Evolutionary conservation across 2,113 vertebrate genomes (phyloP).

Genomic region (Macquaria australasica): DNA sequence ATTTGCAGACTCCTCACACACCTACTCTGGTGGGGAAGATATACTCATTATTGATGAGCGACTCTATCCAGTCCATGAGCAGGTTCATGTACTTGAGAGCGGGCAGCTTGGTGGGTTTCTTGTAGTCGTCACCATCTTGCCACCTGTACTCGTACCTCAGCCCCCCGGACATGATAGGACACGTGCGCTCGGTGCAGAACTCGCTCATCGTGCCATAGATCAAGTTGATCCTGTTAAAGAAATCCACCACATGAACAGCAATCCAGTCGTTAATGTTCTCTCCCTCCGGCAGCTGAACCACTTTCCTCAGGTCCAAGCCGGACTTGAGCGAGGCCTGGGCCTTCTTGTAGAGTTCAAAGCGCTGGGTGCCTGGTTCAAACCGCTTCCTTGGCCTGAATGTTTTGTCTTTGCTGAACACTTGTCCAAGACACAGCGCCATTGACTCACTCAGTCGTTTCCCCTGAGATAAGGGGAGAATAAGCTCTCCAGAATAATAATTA

Average conservation of each 20-base stretch:
- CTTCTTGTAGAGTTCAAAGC: conserved; percentile 97
- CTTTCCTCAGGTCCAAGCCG: conserved; percentile 92
- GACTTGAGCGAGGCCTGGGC: conserved; percentile 97
- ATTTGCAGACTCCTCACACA: conserved; percentile 80
- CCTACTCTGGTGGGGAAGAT: conserved; percentile 97
- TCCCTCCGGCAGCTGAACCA: conserved; percentile 93
- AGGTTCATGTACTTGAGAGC: conserved; percentile 95
- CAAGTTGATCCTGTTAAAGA: conserved; percentile 98
- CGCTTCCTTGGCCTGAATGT: conserved; percentile 95
- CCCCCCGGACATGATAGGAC: conserved; percentile 96
- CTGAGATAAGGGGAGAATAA: conserved; percentile 47
- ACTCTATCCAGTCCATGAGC: conserved; percentile 98
- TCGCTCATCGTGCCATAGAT: conserved; percentile 98
- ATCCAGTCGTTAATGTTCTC: conserved; percentile 97
- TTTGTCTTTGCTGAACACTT: conserved; percentile 98
- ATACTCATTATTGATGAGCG: conserved; percentile 95
- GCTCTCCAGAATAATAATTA: conserved; percentile 55
- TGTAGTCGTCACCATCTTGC: conserved; percentile 94
- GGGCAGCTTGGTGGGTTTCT: conserved; percentile 93
- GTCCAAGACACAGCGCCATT: conserved; percentile 96
- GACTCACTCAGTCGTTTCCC: conserved; percentile 55
- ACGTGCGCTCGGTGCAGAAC: conserved; percentile 92
- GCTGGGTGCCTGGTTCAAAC: conserved; percentile 95
- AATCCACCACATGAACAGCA: conserved; percentile 96
- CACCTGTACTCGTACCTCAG: conserved; percentile 96